Evolutionary conservation across 2,797 vertebrate genomes (phyloP).

Genomic region (Onychomys torridus): DNA sequence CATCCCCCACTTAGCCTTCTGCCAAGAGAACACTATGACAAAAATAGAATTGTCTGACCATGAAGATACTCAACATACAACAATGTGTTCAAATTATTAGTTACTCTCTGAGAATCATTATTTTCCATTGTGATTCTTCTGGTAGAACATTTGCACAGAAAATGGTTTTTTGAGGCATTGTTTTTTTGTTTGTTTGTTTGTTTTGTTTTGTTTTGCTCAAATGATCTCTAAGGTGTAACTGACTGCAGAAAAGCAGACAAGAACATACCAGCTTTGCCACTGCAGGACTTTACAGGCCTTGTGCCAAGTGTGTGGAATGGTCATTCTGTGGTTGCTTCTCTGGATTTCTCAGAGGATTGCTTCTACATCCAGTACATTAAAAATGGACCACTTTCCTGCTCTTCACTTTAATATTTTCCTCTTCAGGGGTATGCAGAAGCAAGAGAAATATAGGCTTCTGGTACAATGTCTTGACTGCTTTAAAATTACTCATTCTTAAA

Average conservation of each 20-base stretch:
- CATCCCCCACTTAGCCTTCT: background rate
- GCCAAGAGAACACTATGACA: background rate
- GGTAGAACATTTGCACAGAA: background rate
- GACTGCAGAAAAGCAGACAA: background rate
- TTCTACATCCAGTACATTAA: background rate
- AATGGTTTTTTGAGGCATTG: background rate
- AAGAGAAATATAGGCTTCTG: background rate
- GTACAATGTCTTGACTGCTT: background rate
- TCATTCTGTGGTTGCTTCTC: background rate
- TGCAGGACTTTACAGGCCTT: background rate
- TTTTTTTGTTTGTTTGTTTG: background rate
- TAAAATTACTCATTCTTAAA: slow-evolving; percentile 16
- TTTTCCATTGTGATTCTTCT: background rate
- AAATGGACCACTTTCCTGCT: background rate
- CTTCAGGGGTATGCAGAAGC: background rate
- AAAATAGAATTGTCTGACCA: background rate
- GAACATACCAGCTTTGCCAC: no score
- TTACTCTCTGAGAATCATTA: background rate
- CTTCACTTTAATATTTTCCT: background rate
- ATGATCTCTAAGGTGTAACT: background rate
- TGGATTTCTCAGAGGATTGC: background rate
- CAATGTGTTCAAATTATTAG: background rate
- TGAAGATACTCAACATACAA: background rate
- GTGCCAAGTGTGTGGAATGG: background rate
- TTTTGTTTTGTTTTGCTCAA: background rate